Evolutionary conservation across 2,797 vertebrate species (phyloP).

Genomic region (Morelia viridis): DNA sequence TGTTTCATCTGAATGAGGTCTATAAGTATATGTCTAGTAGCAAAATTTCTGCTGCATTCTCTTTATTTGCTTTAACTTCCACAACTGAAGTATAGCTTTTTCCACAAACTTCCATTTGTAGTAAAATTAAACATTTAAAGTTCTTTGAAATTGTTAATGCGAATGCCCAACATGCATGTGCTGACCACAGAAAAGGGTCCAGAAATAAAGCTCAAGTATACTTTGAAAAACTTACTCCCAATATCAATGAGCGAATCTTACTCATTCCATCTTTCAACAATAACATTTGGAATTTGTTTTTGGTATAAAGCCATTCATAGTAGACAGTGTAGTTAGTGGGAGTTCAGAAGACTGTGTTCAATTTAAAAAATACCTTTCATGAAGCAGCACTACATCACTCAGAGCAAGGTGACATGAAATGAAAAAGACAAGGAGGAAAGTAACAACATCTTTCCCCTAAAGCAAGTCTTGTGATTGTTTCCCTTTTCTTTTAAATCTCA

Average conservation of each 20-base stretch:
- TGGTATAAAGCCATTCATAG: background rate
- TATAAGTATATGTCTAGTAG: background rate
- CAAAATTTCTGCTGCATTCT: background rate
- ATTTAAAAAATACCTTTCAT: background rate
- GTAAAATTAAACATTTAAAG: fast-evolving
- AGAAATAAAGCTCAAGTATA: background rate
- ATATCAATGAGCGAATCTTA: background rate
- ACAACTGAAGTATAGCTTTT: background rate
- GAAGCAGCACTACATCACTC: conserved; percentile 15
- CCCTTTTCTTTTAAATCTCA: conserved; percentile 22
- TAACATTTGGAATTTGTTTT: fast-evolving
- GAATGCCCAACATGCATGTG: background rate
- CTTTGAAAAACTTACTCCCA: background rate
- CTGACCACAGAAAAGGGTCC: fast-evolving
- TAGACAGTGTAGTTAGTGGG: background rate
- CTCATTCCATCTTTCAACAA: background rate
- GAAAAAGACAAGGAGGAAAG: background rate
- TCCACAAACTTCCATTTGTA: fast-evolving
- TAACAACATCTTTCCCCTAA: conserved; percentile 10
- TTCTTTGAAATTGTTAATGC: background rate
- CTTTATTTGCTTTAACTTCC: background rate
- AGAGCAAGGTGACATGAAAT: conserved; percentile 7
- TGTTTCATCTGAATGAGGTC: background rate
- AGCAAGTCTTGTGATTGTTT: conserved; percentile 12
- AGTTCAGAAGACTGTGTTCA: background rate